Percentiles rank a stretch among this genome's conserved stretches.
Evolutionary conservation across 2,888 invertebrate species (phyloP).

Genomic region (Hyles lineata): DNA sequence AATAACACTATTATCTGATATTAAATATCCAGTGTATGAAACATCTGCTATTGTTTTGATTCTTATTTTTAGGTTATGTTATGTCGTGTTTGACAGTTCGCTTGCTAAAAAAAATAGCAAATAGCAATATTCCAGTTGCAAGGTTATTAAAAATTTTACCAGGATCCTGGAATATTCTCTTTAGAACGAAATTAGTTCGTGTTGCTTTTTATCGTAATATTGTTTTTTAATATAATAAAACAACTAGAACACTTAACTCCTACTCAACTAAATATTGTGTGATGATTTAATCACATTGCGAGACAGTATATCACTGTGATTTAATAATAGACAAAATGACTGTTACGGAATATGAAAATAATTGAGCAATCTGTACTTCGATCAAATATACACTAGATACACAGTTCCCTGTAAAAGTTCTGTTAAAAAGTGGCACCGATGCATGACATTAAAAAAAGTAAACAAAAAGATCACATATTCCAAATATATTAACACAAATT

Average conservation of each 20-base stretch:
- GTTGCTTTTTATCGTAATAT: too few species aligned
- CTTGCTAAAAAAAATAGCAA: too few species aligned
- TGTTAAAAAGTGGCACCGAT: too few species aligned
- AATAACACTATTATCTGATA: neutral
- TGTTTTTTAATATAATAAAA: too few species aligned
- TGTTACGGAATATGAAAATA: neutral
- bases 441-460: too few species aligned
- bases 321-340: neutral
- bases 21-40: neutral
- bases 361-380: neutral
- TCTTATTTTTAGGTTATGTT: neutral
- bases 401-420: too few species aligned
- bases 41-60: constrained; percentile 11
- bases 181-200: neutral
- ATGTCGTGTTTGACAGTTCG: constrained; percentile 1
- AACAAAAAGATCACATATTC: too few species aligned
- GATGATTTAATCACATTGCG: neutral
- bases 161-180: neutral
- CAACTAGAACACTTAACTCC: too few species aligned
- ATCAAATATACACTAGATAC: too few species aligned
- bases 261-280: too few species aligned
- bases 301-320: neutral
- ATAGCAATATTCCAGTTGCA: constrained; percentile 7
- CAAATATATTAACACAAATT: too few species aligned
- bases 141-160: neutral